Percentiles rank a stretch among this genome's conserved stretches.
phyloP scores from a whole-genome alignment of 2,797 vertebrate genomes.

The Cryptoprocta ferox region DNA sequence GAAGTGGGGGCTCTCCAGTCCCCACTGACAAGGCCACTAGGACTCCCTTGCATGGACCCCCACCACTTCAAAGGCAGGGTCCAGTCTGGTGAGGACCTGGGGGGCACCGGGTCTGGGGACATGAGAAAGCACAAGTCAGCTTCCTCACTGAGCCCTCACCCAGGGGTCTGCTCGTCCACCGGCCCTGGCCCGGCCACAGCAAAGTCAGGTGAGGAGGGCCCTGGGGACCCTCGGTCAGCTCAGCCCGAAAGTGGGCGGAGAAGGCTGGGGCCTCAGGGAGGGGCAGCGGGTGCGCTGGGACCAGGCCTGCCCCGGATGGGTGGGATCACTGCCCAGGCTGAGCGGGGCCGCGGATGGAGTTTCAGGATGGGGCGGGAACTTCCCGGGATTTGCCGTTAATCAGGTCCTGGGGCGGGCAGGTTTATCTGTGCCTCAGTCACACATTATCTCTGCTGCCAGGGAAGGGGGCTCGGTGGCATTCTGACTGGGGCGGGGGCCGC shows the following conservation, averaged over 20 bases:
- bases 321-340: neutral
- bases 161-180: accelerated
- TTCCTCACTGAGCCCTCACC: neutral
- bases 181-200: no score
- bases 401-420: neutral
- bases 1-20: no score
- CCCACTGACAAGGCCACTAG: no score
- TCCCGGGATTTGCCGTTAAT: conserved; percentile 72
- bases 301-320: neutral
- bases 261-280: neutral
- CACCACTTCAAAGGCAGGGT: neutral
- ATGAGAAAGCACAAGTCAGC: neutral
- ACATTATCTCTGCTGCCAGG: neutral
- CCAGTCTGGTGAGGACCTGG: neutral
- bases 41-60: neutral
- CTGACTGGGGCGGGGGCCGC: neutral
- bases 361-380: conserved; percentile 72
- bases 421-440: neutral
- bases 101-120: no score
- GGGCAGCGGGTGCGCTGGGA: neutral
- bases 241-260: neutral
- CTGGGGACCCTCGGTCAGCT: neutral
- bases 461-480: accelerated
- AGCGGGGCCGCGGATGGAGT: conserved; percentile 8
- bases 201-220: neutral